Conservation (phyloP, 2,797 vertebrate genomes). For the Rhincodon typus region DNA sequence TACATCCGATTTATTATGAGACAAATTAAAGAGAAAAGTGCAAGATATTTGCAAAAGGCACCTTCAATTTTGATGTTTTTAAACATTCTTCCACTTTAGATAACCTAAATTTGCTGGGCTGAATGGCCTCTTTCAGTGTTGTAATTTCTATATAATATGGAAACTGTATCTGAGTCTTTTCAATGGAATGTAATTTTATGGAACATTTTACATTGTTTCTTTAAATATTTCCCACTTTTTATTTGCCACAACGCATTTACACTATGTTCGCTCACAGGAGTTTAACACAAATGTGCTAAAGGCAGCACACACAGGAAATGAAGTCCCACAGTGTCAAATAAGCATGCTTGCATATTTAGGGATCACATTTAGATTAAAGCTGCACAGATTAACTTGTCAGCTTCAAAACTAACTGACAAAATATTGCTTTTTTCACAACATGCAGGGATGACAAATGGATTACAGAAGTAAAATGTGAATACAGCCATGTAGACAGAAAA, state of each 20-base stretch:
- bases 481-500: neutral
- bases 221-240: too few relatives aligned
- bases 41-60: neutral
- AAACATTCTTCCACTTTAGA: neutral
- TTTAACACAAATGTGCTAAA: neutral
- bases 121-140: neutral
- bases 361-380: neutral
- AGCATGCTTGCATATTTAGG: neutral
- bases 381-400: neutral
- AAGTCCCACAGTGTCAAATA: neutral
- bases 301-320: neutral
- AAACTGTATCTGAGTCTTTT: neutral
- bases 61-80: neutral
- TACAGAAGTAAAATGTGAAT: neutral
- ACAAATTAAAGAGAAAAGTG: neutral
- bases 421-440: conserved; percentile 2
- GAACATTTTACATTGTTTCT: neutral
- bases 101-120: neutral
- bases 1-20: neutral
- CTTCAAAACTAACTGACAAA: conserved; percentile 15
- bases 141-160: neutral
- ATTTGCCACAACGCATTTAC: too few relatives aligned
- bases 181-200: too few relatives aligned
- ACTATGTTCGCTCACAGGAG: too few relatives aligned
- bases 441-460: neutral